Base-by-base conservation (phyloP, 2,797 vertebrate genomes). In the Pseudochirops corinnae region DNA sequence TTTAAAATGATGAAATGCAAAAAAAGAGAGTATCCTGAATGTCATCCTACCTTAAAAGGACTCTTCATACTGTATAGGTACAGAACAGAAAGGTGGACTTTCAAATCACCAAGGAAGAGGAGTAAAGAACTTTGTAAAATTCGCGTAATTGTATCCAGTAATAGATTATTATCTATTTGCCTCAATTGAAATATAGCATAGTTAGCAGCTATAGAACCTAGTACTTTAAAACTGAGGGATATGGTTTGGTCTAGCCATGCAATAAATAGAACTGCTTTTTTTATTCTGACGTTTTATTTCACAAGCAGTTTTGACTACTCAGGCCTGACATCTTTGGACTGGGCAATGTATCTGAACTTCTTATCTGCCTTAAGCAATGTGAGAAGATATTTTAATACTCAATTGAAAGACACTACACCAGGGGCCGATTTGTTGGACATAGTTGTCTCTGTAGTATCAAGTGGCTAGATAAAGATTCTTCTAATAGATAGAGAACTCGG, bases 361-460 rank as follows among this genome's bases (percentile, higher is more conserved):
- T 39, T 50, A 87, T 46, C 74, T 26, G 74, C 39, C 39, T 46
- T 87, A 87, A 50, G 74, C 21, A 87, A 26, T 1, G 9, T 87
- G 39, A 87, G 9, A 4, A 82, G 21, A 87, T 50, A 50, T 87
- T 87, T 87, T 87, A 87, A 12, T 87, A 50, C 74, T 87, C 21
- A 87, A 28, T 87, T 87, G 74, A 46, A 87, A 28, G 39, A 87
- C 74, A 82, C n/a, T 46, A 46, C 9, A 82, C 24, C 1, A 87
- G 39, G 74, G 39, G 10, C 21, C 0, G 0, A 87, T 87, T 87
- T 50, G 74, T 50, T 50, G 39, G 74, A 87, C 3, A 4, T 26
- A 87, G 39, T 46, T 87, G 39, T 87, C 21, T 87, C 74, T 50
- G 74, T 9, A 26, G 95, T 55, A 91, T 93, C 93, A 53, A 90